A percentile compares a stretch with the other conserved stretches of the same genome.
These are phyloP conservation scores for Momotus momota DNA, from an alignment of 2,797 vertebrate species.

Conservation along the genomic window DNA sequence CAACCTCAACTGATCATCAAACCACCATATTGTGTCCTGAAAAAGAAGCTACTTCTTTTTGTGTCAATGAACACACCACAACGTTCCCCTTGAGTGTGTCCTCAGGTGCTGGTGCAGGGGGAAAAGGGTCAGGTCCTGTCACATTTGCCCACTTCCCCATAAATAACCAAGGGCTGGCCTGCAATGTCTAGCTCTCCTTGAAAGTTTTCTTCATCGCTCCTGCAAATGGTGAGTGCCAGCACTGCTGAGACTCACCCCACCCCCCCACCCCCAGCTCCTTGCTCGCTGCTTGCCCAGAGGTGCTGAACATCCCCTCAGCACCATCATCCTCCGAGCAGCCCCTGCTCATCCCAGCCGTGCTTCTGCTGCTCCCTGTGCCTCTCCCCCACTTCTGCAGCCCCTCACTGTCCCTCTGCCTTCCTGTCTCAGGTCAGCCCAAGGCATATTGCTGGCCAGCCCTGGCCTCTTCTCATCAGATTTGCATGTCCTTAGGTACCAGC, in stretches of 20 bases:
- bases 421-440: fast-evolving
- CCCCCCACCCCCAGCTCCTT: too few relatives aligned
- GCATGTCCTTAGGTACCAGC: background rate
- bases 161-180: fast-evolving
- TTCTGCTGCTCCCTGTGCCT: fast-evolving
- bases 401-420: background rate
- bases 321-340: background rate
- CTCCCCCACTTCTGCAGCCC: background rate
- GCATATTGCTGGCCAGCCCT: background rate
- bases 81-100: fast-evolving
- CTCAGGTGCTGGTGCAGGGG: background rate
- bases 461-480: background rate
- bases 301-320: background rate
- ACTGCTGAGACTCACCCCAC: background rate
- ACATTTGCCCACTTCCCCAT: background rate
- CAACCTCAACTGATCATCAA: background rate
- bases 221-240: background rate
- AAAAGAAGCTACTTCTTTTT: background rate
- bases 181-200: background rate
- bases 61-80: fast-evolving
- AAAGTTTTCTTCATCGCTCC: fast-evolving
- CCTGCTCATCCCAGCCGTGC: background rate
- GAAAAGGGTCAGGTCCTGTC: background rate
- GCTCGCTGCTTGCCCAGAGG: background rate
- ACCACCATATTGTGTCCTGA: background rate